phyloP scores from a whole-genome alignment of 2,797 vertebrate genomes.

The Lateolabrax maculatus region DNA sequence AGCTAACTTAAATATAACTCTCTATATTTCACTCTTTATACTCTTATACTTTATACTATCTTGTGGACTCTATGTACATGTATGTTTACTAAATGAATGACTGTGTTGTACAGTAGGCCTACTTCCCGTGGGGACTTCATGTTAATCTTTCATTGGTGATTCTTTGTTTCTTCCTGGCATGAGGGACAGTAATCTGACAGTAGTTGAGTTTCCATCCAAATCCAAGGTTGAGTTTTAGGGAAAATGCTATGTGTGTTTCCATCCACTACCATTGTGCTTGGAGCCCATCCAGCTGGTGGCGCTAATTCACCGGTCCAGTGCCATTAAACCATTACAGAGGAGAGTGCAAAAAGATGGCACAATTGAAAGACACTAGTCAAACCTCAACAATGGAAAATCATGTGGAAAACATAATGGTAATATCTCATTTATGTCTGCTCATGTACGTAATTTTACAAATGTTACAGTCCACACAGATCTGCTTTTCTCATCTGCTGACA shows the following conservation, averaged over 20 bases:
- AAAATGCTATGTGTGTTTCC: not conserved
- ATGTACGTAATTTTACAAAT: not conserved
- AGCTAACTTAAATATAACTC: too few species aligned
- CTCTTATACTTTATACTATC: too few species aligned
- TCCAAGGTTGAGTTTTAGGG: too few species aligned
- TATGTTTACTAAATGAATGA: too few species aligned
- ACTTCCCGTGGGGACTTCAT: too few species aligned
- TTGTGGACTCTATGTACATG: too few species aligned
- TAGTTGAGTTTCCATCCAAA: not conserved
- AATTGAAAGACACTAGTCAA: not conserved
- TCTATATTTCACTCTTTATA: not conserved
- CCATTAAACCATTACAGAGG: too few species aligned
- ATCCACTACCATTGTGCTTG: too few species aligned
- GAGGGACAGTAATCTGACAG: not conserved
- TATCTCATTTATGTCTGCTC: not conserved
- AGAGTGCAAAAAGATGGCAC: too few species aligned
- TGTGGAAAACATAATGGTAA: not conserved
- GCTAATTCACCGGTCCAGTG: too few species aligned
- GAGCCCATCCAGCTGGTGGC: not conserved
- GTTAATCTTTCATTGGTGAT: not conserved
- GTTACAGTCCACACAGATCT: too few species aligned
- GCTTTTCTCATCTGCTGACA: too few species aligned
- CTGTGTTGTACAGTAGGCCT: not conserved
- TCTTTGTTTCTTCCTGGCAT: not conserved
- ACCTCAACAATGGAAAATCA: not conserved